Evolutionary conservation across 2,113 vertebrate genomes (phyloP), one percentile per base, ranked within the genome.

Genomic region (Psittacula cyanocephala): DNA sequence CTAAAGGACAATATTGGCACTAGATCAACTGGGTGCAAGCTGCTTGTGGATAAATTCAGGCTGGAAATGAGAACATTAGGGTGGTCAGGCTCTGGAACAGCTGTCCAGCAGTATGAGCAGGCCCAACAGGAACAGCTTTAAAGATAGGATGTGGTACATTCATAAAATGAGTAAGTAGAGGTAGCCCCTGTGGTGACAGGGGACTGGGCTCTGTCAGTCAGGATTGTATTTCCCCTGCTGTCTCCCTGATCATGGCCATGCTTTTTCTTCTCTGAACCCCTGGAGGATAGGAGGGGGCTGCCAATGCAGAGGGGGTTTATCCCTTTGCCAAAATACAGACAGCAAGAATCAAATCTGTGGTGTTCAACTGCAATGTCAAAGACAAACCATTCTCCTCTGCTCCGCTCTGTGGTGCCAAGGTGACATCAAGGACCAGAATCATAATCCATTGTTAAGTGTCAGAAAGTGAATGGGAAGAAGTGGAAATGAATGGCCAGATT

Each of bases 31-130:
- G 50, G 79, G 50, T 93, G n/a, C 37, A 77, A 88, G 60, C 71
- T 93, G 68, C 68, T 18, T 67, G 55, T 49, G 68, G 77, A 86
- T 86, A 88, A 95, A 88, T 88, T 91, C 68, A 83, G 71, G 50
- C 50, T 81, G 72, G 46, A 94, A 95, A 81, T 86, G 46, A 92
- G 82, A 90, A 75, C n/a, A 43, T 83, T 43, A 83, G 55, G 23
- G 49, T 0, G 0, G 13, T 67, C 83, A 78, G 67, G 44, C 69
- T 94, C 44, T 5, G 13, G 63, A 95, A 83, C 46, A 63, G 68
- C 52, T 5, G 1, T 82, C 62, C 33, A 67, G 79, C 0, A 1
- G 29, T 23, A 77, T 29, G 19, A 80, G 50, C 63, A 81, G 75
- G 41, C 44, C 76, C 49, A 52, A 67, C 7, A 1, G 71, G 82